phyloP scores from a whole-genome alignment of 2,888 invertebrate species.

The Perizoma flavofasciatum region DNA sequence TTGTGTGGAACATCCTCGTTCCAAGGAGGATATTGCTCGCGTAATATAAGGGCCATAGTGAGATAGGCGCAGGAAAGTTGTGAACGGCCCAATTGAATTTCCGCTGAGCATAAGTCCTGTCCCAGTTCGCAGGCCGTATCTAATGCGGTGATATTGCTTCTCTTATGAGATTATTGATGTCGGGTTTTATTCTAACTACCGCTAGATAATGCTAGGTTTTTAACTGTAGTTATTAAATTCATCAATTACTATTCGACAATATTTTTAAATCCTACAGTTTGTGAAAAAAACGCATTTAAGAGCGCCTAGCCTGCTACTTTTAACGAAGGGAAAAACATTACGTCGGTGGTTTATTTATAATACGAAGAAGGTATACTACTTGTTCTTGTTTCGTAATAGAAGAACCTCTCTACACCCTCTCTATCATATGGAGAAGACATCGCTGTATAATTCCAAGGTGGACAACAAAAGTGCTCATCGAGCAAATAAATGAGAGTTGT shows the following conservation, averaged over 20 bases:
- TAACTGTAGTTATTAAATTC: too few species aligned
- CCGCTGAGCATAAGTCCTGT: conserved; percentile 24
- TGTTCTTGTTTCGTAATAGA: conserved; percentile 7
- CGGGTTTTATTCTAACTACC: conserved; percentile 17
- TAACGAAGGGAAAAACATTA: too few species aligned
- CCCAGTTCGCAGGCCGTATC: conserved; percentile 22
- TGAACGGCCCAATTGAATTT: conserved; percentile 26
- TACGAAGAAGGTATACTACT: conserved; percentile 1
- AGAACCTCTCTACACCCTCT: conserved; percentile 20
- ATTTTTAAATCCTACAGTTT: too few species aligned
- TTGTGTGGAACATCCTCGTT: conserved; percentile 48
- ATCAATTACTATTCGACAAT: too few species aligned
- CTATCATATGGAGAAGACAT: conserved; percentile 28
- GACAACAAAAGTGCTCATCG: conserved; percentile 54
- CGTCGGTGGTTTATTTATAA: too few species aligned
- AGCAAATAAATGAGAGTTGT: conserved; percentile 64
- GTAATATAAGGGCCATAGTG: conserved; percentile 49
- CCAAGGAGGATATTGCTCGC: conserved; percentile 43
- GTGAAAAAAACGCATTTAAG: too few species aligned
- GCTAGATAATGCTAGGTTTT: too few species aligned
- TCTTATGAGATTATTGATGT: conserved; percentile 20
- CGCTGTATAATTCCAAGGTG: conserved; percentile 39
- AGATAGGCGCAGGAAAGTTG: conserved; percentile 28
- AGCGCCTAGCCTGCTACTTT: too few species aligned
- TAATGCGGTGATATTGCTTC: conserved; percentile 23